phyloP scores from a whole-genome alignment of 2,888 invertebrate species.

The Azorinus chamasolen region DNA sequence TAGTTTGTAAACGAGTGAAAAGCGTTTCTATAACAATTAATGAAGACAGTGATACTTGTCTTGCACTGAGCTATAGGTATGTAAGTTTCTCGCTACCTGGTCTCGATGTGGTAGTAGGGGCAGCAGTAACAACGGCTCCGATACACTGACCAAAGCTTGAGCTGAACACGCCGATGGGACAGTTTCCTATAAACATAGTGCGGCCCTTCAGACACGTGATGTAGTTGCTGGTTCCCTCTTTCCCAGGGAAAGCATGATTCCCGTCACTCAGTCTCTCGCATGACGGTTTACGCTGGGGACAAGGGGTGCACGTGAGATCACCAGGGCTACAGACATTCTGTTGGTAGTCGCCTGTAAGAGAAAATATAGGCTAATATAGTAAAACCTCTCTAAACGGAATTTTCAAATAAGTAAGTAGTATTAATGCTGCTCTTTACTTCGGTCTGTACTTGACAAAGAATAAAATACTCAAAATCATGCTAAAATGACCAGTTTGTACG shows the following conservation, averaged over 20 bases:
- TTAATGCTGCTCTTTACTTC: too few species aligned
- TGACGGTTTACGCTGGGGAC: conserved; percentile 62
- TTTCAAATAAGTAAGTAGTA: too few species aligned
- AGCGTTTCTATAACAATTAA: too few species aligned
- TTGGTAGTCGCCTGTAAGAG: conserved; percentile 60
- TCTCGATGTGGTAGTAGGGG: not conserved
- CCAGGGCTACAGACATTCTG: conserved; percentile 51
- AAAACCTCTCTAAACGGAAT: not conserved
- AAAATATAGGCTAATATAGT: not conserved
- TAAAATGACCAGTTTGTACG: too few species aligned
- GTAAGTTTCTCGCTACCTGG: too few species aligned
- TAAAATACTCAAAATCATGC: too few species aligned
- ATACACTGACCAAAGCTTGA: conserved; percentile 40
- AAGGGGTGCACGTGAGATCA: conserved; percentile 46
- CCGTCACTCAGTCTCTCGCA: conserved; percentile 64
- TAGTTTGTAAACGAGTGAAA: too few species aligned
- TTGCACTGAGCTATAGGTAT: too few species aligned
- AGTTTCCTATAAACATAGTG: conserved; percentile 51
- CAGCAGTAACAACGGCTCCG: not conserved
- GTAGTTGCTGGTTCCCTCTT: conserved; percentile 52
- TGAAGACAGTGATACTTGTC: too few species aligned
- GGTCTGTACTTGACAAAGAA: too few species aligned
- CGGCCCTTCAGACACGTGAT: conserved; percentile 60
- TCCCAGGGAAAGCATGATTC: conserved; percentile 52
- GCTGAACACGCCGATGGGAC: conserved; percentile 58